phyloP scores from a whole-genome alignment of 1,140 invertebrate genomes.

The Hyles vespertilio region DNA sequence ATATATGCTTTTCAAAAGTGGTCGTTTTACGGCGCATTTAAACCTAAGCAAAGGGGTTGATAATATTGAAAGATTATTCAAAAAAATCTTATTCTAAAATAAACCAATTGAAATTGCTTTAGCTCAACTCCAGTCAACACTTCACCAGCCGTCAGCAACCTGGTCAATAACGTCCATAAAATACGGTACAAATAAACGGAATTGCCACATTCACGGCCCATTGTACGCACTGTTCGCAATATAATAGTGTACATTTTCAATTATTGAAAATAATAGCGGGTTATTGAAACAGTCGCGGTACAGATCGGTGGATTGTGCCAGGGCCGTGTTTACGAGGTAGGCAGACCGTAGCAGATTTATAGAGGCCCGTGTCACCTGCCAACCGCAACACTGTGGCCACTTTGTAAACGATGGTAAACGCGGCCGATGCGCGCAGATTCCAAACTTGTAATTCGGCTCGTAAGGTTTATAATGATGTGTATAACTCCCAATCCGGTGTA shows the following conservation, averaged over 20 bases:
- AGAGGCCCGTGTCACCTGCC: constrained; percentile 64
- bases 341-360: constrained; percentile 58
- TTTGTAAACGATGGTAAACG: constrained; percentile 33
- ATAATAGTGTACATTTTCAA: constrained; percentile 30
- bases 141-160: no score
- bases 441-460: constrained; percentile 20
- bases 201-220: constrained; percentile 22
- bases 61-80: no score
- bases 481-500: neutral
- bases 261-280: constrained; percentile 40
- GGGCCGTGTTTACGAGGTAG: constrained; percentile 54
- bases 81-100: no score
- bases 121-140: no score
- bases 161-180: neutral
- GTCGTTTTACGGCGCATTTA: no score
- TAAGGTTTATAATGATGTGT: constrained; percentile 32
- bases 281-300: constrained; percentile 43
- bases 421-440: constrained; percentile 26
- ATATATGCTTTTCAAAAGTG: no score
- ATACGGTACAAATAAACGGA: neutral
- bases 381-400: constrained; percentile 56
- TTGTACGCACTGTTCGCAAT: constrained; percentile 17
- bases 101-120: no score
- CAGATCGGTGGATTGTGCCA: constrained; percentile 55
- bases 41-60: no score